Evolutionary conservation across 2,797 vertebrate genomes (phyloP).

Genomic region (Bradypodion ventrale): DNA sequence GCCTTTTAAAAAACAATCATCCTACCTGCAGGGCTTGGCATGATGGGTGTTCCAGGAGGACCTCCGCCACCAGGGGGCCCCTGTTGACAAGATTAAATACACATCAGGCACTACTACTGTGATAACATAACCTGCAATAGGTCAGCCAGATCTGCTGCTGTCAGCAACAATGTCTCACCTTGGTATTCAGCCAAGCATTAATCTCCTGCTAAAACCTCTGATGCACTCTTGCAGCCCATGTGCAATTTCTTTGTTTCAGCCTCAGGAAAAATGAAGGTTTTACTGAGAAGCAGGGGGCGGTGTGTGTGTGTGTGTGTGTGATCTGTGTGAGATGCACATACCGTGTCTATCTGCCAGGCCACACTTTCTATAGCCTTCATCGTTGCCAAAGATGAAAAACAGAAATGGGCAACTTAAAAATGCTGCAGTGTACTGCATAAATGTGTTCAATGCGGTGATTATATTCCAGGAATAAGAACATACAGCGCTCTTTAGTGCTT

Average conservation of each 20-base stretch:
- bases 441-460: background rate
- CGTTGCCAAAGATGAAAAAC: background rate
- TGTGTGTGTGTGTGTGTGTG: too few species aligned
- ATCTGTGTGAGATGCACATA: conserved; percentile 4
- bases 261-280: conserved; percentile 12
- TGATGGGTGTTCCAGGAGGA: conserved; percentile 97
- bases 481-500: background rate
- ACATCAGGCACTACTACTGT: conserved; percentile 16
- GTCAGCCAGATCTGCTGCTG: background rate
- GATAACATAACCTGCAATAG: conserved; percentile 9
- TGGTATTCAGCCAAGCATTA: conserved; percentile 25
- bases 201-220: conserved; percentile 11
- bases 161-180: conserved; percentile 20
- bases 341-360: background rate
- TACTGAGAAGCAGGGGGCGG: background rate
- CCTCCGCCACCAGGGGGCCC: conserved; percentile 96
- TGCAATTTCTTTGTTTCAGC: conserved; percentile 32
- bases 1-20: background rate
- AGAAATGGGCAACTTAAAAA: background rate
- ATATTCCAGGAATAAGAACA: background rate
- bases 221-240: background rate
- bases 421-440: background rate
- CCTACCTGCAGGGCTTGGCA: conserved; percentile 97
- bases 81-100: conserved; percentile 71
- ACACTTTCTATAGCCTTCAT: conserved; percentile 7